These are phyloP conservation scores for Misgurnus mizolepis DNA, from an alignment of 2,113 vertebrate species.

Conservation along the genomic window DNA sequence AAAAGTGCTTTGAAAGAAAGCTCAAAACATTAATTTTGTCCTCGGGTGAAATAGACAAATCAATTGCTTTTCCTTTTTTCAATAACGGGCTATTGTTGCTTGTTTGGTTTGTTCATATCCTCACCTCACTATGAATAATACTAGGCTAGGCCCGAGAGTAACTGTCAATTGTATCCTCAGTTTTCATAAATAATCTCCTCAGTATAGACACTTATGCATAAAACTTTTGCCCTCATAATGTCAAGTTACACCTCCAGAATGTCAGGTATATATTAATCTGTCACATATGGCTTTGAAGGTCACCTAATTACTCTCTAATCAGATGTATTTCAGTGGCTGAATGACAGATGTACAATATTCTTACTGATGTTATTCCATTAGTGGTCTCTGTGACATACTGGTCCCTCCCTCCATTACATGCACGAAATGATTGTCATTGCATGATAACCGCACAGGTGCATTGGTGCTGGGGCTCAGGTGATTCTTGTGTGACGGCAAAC, in stretches of 20 bases:
- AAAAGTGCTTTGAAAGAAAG: conserved; percentile 17
- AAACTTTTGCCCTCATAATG: conserved; percentile 40
- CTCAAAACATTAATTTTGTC: conserved; percentile 10
- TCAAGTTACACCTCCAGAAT: conserved; percentile 48
- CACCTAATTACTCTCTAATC: conserved; percentile 58
- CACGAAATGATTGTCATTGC: conserved; percentile 24
- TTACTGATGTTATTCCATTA: conserved; percentile 55
- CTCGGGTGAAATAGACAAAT: not conserved
- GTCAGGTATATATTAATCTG: conserved; percentile 54
- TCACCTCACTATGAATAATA: conserved; percentile 14
- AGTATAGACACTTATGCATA: conserved; percentile 26
- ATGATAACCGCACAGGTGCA: conserved; percentile 27
- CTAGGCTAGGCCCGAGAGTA: not conserved
- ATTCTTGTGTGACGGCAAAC: conserved; percentile 26
- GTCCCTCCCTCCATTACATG: conserved; percentile 41
- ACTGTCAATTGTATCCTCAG: conserved; percentile 34
- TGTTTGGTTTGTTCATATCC: conserved; percentile 25
- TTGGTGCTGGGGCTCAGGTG: conserved; percentile 14
- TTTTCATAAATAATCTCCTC: conserved; percentile 45
- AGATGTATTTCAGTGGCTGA: conserved; percentile 50
- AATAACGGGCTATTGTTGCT: conserved; percentile 22
- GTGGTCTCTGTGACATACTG: conserved; percentile 42
- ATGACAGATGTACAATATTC: conserved; percentile 55
- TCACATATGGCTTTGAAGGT: conserved; percentile 49
- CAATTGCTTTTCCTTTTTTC: conserved; percentile 15